A percentile compares a stretch with the other conserved stretches of the same genome.
phyloP scores from a whole-genome alignment of 2,888 invertebrate genomes.

The Pachymerium ferrugineum region DNA sequence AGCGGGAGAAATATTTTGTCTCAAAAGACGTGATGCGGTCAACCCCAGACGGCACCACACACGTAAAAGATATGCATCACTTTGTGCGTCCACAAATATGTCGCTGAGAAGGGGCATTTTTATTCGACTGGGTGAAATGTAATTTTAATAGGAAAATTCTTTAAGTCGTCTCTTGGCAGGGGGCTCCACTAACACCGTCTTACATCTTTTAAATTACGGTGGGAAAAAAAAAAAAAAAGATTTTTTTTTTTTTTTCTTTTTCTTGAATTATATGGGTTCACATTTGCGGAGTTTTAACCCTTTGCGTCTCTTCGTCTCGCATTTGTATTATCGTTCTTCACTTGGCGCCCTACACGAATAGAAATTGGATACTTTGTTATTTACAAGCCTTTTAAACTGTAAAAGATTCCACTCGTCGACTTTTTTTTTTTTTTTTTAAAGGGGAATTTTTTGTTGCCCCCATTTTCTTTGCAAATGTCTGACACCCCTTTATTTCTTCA shows the following conservation, averaged over 20 bases:
- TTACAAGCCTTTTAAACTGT: neutral
- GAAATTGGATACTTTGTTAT: neutral
- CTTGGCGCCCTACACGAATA: neutral
- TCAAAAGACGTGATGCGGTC: neutral
- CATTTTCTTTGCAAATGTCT: neutral
- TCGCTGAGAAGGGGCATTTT: neutral
- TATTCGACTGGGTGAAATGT: neutral
- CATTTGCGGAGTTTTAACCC: neutral
- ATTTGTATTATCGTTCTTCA: neutral
- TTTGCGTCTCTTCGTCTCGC: neutral
- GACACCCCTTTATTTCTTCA: slow-evolving; percentile 13
- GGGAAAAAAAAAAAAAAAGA: neutral
- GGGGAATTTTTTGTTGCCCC: neutral
- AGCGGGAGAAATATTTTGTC: neutral
- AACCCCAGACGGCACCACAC: neutral
- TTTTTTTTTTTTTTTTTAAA: neutral
- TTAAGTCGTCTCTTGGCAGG: neutral
- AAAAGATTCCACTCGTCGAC: neutral
- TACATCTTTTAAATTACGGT: neutral
- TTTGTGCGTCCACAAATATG: neutral
- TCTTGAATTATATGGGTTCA: neutral
- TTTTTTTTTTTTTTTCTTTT: neutral
- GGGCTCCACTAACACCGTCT: neutral
- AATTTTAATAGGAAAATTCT: neutral
- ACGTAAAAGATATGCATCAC: neutral